These are phyloP conservation scores for Trichonephila inaurata DNA, from an alignment of 1,140 invertebrate genomes.

Conservation along the genomic window DNA sequence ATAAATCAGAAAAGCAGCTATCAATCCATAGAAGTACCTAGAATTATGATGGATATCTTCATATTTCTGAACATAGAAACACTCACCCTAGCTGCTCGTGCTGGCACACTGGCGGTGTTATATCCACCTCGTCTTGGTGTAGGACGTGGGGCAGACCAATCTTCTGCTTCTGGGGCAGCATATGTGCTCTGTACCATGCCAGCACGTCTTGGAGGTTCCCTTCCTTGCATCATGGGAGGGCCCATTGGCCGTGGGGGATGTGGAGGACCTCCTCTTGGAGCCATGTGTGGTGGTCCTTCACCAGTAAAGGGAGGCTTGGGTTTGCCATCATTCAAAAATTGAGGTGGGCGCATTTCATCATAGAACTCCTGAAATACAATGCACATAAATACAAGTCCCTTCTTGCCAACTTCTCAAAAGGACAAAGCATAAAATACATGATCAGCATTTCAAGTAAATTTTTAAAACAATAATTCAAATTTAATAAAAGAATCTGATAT, in stretches of 20 bases:
- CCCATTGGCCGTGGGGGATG: constrained; percentile 20
- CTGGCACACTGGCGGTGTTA: neutral
- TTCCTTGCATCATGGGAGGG: constrained; percentile 16
- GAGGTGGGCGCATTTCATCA: constrained; percentile 86
- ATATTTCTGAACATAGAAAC: too few species aligned
- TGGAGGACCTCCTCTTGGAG: constrained; percentile 42
- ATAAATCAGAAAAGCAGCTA: too few species aligned
- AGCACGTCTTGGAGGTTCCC: constrained; percentile 42
- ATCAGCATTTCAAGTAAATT: too few species aligned
- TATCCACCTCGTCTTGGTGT: constrained; percentile 37
- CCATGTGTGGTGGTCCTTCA: constrained; percentile 44
- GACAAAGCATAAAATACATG: too few species aligned
- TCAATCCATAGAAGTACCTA: too few species aligned
- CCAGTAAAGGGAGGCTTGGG: constrained; percentile 56
- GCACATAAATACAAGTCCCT: too few species aligned
- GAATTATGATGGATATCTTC: too few species aligned
- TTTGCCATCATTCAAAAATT: constrained; percentile 58
- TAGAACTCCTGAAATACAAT: constrained; percentile 83
- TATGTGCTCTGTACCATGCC: constrained; percentile 59
- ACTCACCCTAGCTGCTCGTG: constrained; percentile 30
- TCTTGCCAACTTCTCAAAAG: too few species aligned
- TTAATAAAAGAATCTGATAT: too few species aligned
- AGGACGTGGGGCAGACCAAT: constrained; percentile 48
- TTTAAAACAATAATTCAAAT: too few species aligned
- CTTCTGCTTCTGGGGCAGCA: constrained; percentile 43